Evolutionary conservation across 92 coral and sea anemone genomes (phyloP), one percentile per base, ranked within the genome.

Genomic region (Phymanthus crucifer): DNA sequence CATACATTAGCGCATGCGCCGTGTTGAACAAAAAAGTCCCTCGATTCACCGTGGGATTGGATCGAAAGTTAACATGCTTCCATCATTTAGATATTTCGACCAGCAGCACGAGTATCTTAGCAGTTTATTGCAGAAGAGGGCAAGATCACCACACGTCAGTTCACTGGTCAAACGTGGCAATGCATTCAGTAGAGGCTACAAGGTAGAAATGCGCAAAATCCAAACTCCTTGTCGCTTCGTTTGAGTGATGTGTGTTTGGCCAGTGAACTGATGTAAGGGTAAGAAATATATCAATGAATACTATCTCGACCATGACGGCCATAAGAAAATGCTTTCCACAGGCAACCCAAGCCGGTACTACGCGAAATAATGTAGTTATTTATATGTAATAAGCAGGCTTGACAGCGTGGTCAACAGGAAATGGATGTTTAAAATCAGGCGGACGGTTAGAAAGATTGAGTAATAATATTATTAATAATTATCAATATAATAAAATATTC

Each of bases 331-430:
- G 68, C 32, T 54, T 71, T 18, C 48, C 75, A 71, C 75, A 71
- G 75, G 75, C 16, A 71, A 29, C 75, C 75, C 75, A 70, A 70
- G 35, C 6, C 24, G 24, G n/a, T 8, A 7, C n/a, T 21, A 33
- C 23, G 29, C 70, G 29, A 21, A 33, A 6, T 33, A 64, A n/a
- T n/a, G n/a, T n/a, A n/a, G n/a, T n/a, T n/a, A n/a, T n/a, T n/a
- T n/a, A n/a, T n/a, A n/a, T n/a, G n/a, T n/a, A n/a, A n/a, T n/a
- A n/a, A n/a, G n/a, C n/a, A 38, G 43, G 43, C 10, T 38, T 38
- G 43, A 43, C 14, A 31, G 38, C 73, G 32, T 38, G 32, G 27
- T 13, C n/a, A 69, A 40, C 23, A 8, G 75, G 29, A n/a, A 31
- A 5, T 10, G 75, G 14, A 12, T n/a, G n/a, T n/a, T n/a, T n/a